Evolutionary conservation across 2,888 invertebrate species (phyloP), one percentile per base, ranked within the genome.

Genomic region (Bimastos eiseni): DNA sequence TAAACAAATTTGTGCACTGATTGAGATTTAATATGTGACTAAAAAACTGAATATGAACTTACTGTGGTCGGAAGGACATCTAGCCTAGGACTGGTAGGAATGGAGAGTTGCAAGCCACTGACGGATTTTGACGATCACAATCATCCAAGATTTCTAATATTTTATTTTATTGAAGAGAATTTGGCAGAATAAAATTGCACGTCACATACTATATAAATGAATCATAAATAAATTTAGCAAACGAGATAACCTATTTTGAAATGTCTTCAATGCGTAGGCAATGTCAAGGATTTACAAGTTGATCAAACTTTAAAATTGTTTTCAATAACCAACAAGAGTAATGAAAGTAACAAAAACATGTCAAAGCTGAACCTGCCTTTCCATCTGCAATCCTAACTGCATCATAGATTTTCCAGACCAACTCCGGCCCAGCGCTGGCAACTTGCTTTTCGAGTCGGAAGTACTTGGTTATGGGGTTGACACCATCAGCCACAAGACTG

Each of bases 361-460:
- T 70, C 11, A 70, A 70, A 70, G n/a, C 11, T 70, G 70, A 86
- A 86, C 96, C 96, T 95, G 98, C 98, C 97, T 97, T 97, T 93
- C 97, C 97, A 94, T 98, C 98, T 92, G 96, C 97, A 95, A 98
- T 98, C 93, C 98, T 96, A 94, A 97, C 97, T 1, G 97, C 98
- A 93, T 98, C 98, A 95, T 97, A 97, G 92, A 98, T 97, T 94
- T 97, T 97, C 98, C 98, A 98, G 88, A 97, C 97, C 93, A 97
- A 96, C 93, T 98, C 98, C 0, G 98, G 98, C 0, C 98, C 98
- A 4, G 97, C 97, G 91, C 97, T 97, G 91, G 97, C 97, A 90
- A 96, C 96, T 94, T 97, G 97, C 93, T 97, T 97, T 90, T 98
- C 97, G 92, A 98, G 97, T 93, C 98, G 97, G 33, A 97, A 98